These are phyloP conservation scores for Ostrea edulis DNA, from an alignment of 1,140 invertebrate species.

Conservation along the genomic window DNA sequence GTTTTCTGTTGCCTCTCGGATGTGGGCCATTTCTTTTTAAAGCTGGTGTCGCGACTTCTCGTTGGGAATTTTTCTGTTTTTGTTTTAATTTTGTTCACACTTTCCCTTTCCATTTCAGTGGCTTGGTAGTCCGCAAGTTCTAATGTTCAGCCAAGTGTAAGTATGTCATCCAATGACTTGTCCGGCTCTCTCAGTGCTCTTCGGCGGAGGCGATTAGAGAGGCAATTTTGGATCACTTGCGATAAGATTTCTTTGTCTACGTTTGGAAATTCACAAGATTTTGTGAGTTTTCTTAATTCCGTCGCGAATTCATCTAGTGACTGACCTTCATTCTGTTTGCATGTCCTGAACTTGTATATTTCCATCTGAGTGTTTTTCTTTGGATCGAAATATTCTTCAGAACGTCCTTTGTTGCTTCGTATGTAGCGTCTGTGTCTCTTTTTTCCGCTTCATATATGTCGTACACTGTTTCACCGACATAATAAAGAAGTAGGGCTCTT, in stretches of 20 bases:
- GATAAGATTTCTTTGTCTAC: constrained; percentile 45
- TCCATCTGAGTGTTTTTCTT: constrained; percentile 54
- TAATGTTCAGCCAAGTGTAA: no score
- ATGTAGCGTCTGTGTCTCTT: constrained; percentile 45
- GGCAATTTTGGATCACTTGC: constrained; percentile 54
- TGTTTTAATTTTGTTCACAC: no score
- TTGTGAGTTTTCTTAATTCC: constrained; percentile 47
- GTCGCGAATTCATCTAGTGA: constrained; percentile 55
- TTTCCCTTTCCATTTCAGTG: no score
- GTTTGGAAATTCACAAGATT: constrained; percentile 53
- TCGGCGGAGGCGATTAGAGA: constrained; percentile 42
- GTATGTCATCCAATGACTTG: constrained; percentile 48
- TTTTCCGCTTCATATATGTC: constrained; percentile 53
- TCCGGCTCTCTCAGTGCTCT: constrained; percentile 50
- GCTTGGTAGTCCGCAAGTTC: no score
- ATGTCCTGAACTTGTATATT: constrained; percentile 49
- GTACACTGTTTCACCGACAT: constrained; percentile 32
- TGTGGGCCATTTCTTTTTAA: constrained; percentile 43
- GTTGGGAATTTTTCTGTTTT: no score
- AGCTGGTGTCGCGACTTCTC: constrained; percentile 39
- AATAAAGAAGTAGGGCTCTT: constrained; percentile 48
- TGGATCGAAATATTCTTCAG: constrained; percentile 74
- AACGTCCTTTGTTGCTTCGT: constrained; percentile 41
- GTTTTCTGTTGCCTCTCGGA: constrained; percentile 36
- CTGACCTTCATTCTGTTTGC: constrained; percentile 50